Base-by-base conservation (phyloP, 1,140 invertebrate genomes). In the Cherax quadricarinatus region DNA sequence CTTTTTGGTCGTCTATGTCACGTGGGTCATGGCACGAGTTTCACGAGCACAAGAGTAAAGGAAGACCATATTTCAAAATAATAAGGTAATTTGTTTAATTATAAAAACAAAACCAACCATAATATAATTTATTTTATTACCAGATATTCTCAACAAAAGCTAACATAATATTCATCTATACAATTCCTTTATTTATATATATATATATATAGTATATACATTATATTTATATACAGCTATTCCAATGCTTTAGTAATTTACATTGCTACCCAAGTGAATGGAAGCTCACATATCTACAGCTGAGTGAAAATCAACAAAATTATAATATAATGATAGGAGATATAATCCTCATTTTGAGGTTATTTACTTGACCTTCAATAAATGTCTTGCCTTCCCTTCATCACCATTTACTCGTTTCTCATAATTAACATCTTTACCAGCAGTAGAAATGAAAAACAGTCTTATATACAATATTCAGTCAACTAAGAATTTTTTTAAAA, bases 251-350 rank as follows among this genome's bases (percentile, higher is more conserved):
- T 53, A 70, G 53, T 49, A 66, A 85, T 48, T 41, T 66, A 70
- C 83, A 84, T 70, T 4, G 18, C 70, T 30, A 75, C 70, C 70
- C 24, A 70, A n/a, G 60, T 70, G 24, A 70, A 62, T 85, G 83
- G 83, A 85, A 85, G 83, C 83, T 85, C 62, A 85, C 62, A 85
- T 85, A 49, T 85, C 83, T 85, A 85, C 70, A 41, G 70, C 83
- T 48, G 49, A 57, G 82, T 62, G 60, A 70, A 30, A 85, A 18
- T 70, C 18, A 48, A 48, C 83, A 62, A 30, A 30, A 85, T 3
- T n/a, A 70, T 48, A 24, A 41, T 66, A 48, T 48, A 62, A 70
- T 85, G 70, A 85, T 48, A 85, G 70, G 9, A 12, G 48, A 21
- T 49, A 85, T 66, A 85, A 41, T 2, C 30, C 53, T 12, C 30